Evolutionary conservation across 1,140 invertebrate species (phyloP), one percentile per base, ranked within the genome.

Genomic region (Plectus sambesii): DNA sequence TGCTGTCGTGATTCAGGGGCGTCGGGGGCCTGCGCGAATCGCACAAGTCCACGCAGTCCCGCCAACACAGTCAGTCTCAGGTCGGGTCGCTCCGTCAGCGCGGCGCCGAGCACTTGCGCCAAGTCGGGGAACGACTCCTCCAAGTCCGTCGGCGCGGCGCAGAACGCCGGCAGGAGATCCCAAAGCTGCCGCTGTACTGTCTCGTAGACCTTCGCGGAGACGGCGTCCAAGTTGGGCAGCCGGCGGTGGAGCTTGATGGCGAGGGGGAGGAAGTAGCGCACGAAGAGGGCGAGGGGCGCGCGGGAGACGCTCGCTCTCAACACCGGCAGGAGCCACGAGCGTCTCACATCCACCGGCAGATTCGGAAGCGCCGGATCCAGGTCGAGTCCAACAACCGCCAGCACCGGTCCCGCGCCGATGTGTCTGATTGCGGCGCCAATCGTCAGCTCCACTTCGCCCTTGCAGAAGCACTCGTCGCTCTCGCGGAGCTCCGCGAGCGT

Each of bases 241-340:
- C 55, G 55, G 3, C 55, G 40, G 47, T 26, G 48, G 23, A 49
- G 44, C 15, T 53, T 46, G n/a, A 42, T 42, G 15, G 84, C 84
- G 55, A 90, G 64, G 2, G 86, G 83, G 2, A 92, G 66, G 58
- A 94, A 83, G 38, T 80, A 75, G 1, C 81, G 77, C 4, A 77
- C 77, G 64, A 90, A 96, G 66, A 80, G 89, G 38, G 77, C 76
- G 9, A 96, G 65, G n/a, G 83, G 80, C 0, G 85, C 81, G 49
- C 80, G 73, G 19, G 74, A 75, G 5, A 87, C 78, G 56, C 83
- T 84, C 59, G 87, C 84, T 58, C 85, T 81, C 23, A 94, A 69
- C 0, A 93, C 75, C 1, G 86, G 85, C 22, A 93, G 65, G 2
- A 94, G 63, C 89, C 89, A 94, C n/a, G 82, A 85, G 47, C 84